Evolutionary conservation across 2,888 invertebrate genomes (phyloP), one percentile per base, ranked within the genome.

Genomic region (Galerucella nymphaeae): DNA sequence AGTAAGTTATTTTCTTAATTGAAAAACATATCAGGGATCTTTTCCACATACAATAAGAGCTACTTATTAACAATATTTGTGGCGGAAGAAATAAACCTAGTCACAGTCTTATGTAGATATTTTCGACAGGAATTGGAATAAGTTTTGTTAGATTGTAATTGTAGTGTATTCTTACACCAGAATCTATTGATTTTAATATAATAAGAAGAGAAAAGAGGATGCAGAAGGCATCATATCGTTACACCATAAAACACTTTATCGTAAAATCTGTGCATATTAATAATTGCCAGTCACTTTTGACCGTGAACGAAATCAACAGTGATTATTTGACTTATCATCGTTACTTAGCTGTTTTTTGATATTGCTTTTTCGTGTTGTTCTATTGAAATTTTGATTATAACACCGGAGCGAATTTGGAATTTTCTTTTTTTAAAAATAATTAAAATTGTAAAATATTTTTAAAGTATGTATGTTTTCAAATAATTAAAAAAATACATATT

Each of bases 271-370:
- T 72, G 71, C 73, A 71, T 59, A 73, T 66, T 70, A 69, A 70
- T 72, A 75, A 72, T 66, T 70, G 77, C 76, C 75, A 78, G 77
- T 78, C 77, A 78, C 76, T 75, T 65, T 67, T 73, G 76, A 74
- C 73, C 76, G 72, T 73, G 73, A 74, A 76, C 70, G 76, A 76
- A 78, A 78, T 70, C 73, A 78, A 78, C 76, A 78, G 77, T 76
- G 77, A 68, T 71, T 74, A 72, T 75, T 71, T 74, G 61, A 71
- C 75, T 48, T 59, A 76, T 80, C 79, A 80, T 77, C 75, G 38
- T 80, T 78, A 79, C 75, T 66, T 62, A 72, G 75, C 73, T 53
- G 13, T 20, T 68, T 72, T 64, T 59, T 42, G 59, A 72, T 68
- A 72, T 69, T 65, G 69, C 69, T 66, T 70, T 30, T 58, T 70